Evolutionary conservation across 1,140 invertebrate species (phyloP).

Genomic region (Aphaenogaster rudis): DNA sequence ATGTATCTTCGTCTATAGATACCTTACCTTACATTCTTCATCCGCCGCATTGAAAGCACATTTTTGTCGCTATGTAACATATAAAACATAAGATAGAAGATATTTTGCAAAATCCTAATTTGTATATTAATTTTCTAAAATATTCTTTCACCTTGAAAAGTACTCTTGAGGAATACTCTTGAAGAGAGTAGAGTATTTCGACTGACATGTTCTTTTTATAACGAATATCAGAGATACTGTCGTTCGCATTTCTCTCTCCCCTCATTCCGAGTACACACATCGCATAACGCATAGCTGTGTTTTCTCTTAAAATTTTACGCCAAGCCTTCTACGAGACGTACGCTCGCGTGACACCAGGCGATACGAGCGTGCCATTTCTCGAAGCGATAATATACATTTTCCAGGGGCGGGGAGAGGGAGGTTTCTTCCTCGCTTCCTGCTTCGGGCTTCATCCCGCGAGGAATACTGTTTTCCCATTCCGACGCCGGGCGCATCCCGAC

Average conservation of each 20-base stretch:
- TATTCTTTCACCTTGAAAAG: neutral
- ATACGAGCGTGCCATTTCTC: slow-evolving; percentile 47
- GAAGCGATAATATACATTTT: slow-evolving; percentile 61
- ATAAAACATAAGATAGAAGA: neutral
- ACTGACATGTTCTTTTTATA: neutral
- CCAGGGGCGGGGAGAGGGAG: neutral
- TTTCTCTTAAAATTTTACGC: slow-evolving; percentile 51
- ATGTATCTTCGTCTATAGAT: slow-evolving; percentile 5
- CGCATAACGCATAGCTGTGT: neutral
- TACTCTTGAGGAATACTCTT: neutral
- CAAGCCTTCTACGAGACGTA: slow-evolving; percentile 12
- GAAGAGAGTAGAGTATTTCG: neutral
- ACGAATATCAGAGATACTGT: neutral
- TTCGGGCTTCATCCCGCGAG: slow-evolving; percentile 42
- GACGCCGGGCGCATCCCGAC: slow-evolving; percentile 1
- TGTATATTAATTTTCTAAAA: neutral
- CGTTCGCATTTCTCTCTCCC: slow-evolving; percentile 9
- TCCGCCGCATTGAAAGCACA: neutral
- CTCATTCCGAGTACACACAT: neutral
- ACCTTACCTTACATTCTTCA: neutral
- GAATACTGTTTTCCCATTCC: slow-evolving; percentile 42
- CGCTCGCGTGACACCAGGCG: slow-evolving; percentile 23
- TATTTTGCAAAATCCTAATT: neutral
- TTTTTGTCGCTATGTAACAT: neutral
- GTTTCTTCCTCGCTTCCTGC: slow-evolving; percentile 23